phyloP scores from a whole-genome alignment of 1,140 invertebrate species.

The Aphaenogaster floridana region DNA sequence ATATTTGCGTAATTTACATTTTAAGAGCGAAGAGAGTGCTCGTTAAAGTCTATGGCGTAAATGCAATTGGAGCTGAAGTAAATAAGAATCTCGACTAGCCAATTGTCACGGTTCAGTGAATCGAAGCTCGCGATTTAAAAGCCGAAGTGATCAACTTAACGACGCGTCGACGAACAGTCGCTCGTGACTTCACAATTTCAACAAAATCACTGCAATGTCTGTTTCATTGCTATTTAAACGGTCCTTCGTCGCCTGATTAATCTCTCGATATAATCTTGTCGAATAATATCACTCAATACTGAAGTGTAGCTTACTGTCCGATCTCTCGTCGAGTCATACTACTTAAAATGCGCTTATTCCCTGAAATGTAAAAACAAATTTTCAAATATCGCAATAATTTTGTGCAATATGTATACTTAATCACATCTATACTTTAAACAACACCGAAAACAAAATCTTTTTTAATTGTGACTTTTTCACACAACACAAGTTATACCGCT shows the following conservation, averaged over 20 bases:
- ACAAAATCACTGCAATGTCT: slow-evolving; percentile 43
- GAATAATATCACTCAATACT: not conserved
- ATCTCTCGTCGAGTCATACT: not conserved
- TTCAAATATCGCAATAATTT: not conserved
- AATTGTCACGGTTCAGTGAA: slow-evolving; percentile 42
- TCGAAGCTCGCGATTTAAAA: slow-evolving; percentile 57
- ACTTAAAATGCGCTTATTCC: slow-evolving; percentile 14
- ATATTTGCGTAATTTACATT: slow-evolving; percentile 55
- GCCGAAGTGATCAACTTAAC: slow-evolving; percentile 59
- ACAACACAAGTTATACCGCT: not conserved
- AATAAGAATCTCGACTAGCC: slow-evolving; percentile 49
- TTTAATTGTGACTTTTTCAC: not conserved
- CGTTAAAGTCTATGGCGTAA: slow-evolving; percentile 57
- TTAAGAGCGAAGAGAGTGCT: slow-evolving; percentile 9
- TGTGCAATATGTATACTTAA: not conserved
- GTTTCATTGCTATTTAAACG: slow-evolving; percentile 33
- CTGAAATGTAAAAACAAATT: not conserved
- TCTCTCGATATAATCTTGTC: not conserved
- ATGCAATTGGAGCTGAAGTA: slow-evolving; percentile 51
- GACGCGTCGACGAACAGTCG: slow-evolving; percentile 24
- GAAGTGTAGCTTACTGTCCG: slow-evolving; percentile 10
- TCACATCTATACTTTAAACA: not conserved
- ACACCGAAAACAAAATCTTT: not conserved
- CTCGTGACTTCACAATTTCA: slow-evolving; percentile 47
- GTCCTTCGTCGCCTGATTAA: slow-evolving; percentile 26